Evolutionary conservation across 2,797 vertebrate genomes (phyloP).

Genomic region (Hydrocynus forskahlii): DNA sequence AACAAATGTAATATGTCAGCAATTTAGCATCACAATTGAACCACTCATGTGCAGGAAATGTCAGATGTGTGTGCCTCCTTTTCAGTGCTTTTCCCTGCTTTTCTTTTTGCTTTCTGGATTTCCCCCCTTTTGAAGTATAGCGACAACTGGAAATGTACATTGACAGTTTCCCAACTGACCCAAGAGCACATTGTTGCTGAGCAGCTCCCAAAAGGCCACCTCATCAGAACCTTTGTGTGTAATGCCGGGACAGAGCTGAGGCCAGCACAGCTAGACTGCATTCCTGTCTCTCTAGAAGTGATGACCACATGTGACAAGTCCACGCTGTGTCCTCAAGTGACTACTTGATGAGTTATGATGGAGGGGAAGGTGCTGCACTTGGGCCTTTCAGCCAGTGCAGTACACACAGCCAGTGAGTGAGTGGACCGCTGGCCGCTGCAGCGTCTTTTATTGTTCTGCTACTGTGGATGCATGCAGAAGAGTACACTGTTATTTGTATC

Average conservation of each 20-base stretch:
- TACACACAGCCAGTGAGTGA: conserved; percentile 57
- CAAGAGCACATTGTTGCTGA: conserved; percentile 9
- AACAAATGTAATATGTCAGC: conserved; percentile 50
- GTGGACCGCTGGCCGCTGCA: not conserved
- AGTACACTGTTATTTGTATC: not conserved
- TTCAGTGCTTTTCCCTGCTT: conserved; percentile 19
- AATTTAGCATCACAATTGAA: conserved; percentile 52
- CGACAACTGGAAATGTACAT: conserved; percentile 1
- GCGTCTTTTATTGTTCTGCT: not conserved
- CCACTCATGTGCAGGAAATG: conserved; percentile 16
- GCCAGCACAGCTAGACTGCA: not conserved
- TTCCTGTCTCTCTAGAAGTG: conserved; percentile 30
- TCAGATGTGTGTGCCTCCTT: conserved; percentile 4
- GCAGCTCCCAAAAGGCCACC: conserved; percentile 6
- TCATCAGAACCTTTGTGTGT: conserved; percentile 12
- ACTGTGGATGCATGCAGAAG: not conserved
- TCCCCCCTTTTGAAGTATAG: conserved; percentile 26
- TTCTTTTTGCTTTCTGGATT: conserved; percentile 23
- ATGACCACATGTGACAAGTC: conserved; percentile 49
- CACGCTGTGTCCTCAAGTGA: not conserved
- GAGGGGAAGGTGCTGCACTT: conserved; percentile 49
- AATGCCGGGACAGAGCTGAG: conserved; percentile 1
- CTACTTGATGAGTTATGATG: conserved; percentile 53
- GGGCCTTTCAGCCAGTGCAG: conserved; percentile 57
- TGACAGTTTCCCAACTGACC: not conserved